Percentiles rank a stretch among this genome's conserved stretches.
phyloP scores from a whole-genome alignment of 2,797 vertebrate species.

The Eospalax fontanierii region DNA sequence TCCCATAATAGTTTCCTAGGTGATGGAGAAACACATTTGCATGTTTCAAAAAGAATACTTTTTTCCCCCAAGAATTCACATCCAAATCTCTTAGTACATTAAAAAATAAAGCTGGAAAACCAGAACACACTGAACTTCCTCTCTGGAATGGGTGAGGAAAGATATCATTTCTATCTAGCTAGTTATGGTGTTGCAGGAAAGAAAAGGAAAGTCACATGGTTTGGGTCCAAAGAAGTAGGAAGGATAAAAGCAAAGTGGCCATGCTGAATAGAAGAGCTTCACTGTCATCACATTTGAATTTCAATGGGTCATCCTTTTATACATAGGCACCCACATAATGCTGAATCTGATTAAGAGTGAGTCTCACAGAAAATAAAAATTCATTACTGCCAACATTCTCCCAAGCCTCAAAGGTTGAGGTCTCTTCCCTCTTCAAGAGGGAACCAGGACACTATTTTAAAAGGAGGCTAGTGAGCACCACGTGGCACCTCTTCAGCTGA shows the following conservation, averaged over 20 bases:
- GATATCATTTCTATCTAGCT: slow-evolving; percentile 79
- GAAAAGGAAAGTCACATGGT: slow-evolving; percentile 87
- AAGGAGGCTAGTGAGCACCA: slow-evolving; percentile 66
- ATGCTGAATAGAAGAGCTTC: slow-evolving; percentile 87
- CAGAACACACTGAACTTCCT: slow-evolving; percentile 74
- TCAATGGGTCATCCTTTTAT: slow-evolving; percentile 88
- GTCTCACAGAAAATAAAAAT: slow-evolving; percentile 89
- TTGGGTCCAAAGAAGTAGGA: slow-evolving; percentile 87
- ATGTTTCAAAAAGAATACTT: slow-evolving; percentile 90
- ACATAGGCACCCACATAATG: slow-evolving; percentile 85
- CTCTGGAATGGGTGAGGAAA: slow-evolving; percentile 74
- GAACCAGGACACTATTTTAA: slow-evolving; percentile 66
- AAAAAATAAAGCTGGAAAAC: slow-evolving; percentile 50
- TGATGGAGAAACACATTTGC: slow-evolving; percentile 94
- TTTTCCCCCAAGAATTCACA: slow-evolving; percentile 60
- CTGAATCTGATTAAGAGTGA: slow-evolving; percentile 85
- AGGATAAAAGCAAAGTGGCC: slow-evolving; percentile 88
- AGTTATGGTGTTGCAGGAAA: slow-evolving; percentile 78
- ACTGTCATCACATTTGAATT: slow-evolving; percentile 90
- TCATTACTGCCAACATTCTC: slow-evolving; percentile 86
- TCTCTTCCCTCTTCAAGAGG: slow-evolving; percentile 83
- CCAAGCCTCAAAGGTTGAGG: slow-evolving; percentile 83
- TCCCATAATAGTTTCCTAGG: slow-evolving; percentile 99
- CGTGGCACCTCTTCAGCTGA: slow-evolving; percentile 69
- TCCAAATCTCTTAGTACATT: slow-evolving; percentile 73